Evolutionary conservation across 2,797 vertebrate species (phyloP).

Genomic region (Eleutherodactylus coqui): DNA sequence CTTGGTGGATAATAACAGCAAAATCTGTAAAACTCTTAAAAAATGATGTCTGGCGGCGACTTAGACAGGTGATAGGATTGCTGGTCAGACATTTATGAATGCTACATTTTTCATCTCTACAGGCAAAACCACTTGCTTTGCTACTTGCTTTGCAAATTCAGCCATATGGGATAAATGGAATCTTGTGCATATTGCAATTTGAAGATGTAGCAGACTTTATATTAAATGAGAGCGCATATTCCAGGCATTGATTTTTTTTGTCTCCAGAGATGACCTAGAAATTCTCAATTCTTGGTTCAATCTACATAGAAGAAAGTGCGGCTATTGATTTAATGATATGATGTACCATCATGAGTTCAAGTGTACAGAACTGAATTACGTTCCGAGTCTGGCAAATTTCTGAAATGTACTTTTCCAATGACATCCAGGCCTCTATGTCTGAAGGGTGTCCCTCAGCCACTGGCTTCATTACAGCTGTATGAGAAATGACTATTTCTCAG

Average conservation of each 20-base stretch:
- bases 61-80: slow-evolving; percentile 46
- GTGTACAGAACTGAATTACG: neutral
- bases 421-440: neutral
- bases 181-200: slow-evolving; percentile 37
- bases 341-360: neutral
- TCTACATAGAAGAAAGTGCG: neutral
- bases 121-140: slow-evolving; percentile 27
- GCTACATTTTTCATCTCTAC: slow-evolving; percentile 42
- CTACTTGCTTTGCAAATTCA: slow-evolving; percentile 52
- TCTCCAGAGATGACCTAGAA: slow-evolving; percentile 21
- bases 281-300: slow-evolving; percentile 21
- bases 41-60: slow-evolving; percentile 26
- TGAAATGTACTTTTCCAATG: neutral
- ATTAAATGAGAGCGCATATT: slow-evolving; percentile 23
- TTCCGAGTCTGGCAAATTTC: neutral
- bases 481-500: no score
- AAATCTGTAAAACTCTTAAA: slow-evolving; percentile 48
- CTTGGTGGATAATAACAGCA: slow-evolving; percentile 36
- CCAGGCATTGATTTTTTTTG: slow-evolving; percentile 30
- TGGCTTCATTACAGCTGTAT: no score
- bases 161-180: slow-evolving; percentile 53
- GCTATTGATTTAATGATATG: slow-evolving; percentile 22
- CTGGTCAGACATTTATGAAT: slow-evolving; percentile 55
- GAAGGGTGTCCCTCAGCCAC: neutral
- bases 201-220: slow-evolving; percentile 27